Evolutionary conservation across 2,113 vertebrate species (phyloP), one percentile per base, ranked within the genome.

Genomic region (Engraulis encrasicolus): DNA sequence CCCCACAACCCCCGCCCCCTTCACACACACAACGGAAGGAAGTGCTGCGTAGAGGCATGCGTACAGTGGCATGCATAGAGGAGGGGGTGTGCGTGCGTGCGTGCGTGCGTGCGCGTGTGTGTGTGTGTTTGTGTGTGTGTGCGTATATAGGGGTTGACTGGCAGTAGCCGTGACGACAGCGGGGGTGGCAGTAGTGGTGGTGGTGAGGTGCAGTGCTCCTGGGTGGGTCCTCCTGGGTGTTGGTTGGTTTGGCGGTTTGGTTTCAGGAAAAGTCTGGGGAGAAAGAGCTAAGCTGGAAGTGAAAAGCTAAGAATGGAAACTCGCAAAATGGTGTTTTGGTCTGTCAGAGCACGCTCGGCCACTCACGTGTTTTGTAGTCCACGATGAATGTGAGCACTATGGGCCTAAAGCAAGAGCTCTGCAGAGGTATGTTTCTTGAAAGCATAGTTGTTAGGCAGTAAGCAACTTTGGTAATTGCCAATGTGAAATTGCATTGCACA

Each of bases 1-100:
- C 84, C 84, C 89, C 80, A 86, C 85, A 86, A 84, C 82, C 83
- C 83, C 77, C n/a, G n/a, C n/a, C n/a, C n/a, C n/a, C n/a, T n/a
- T n/a, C n/a, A n/a, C n/a, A n/a, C n/a, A n/a, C 81, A 81, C 78
- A 89, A 85, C 87, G 81, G 85, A 83, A 86, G 86, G 78, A 89
- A 89, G 54, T 81, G 45, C 80, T 83, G 27, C 66, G 54, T 45
- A 40, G 50, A 78, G 54, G 45, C 31, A 15, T 79, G 37, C 34
- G 82, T 83, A 85, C 54, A 36, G 78, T 78, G 79, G 82, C 27
- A 78, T 52, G 34, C 6, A 81, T 50, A n/a, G 9, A 50, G 19
- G n/a, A 5, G 40, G 40, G 40, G 40, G 40, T 45, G 40, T n/a
- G 40, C 40, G 40, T 45, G 3, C 4, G 40, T 3, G 40, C 40